These are phyloP conservation scores for Oopsacas minuta DNA, from an alignment of 37 sponge, comb jelly and placozoan species.

Conservation along the genomic window DNA sequence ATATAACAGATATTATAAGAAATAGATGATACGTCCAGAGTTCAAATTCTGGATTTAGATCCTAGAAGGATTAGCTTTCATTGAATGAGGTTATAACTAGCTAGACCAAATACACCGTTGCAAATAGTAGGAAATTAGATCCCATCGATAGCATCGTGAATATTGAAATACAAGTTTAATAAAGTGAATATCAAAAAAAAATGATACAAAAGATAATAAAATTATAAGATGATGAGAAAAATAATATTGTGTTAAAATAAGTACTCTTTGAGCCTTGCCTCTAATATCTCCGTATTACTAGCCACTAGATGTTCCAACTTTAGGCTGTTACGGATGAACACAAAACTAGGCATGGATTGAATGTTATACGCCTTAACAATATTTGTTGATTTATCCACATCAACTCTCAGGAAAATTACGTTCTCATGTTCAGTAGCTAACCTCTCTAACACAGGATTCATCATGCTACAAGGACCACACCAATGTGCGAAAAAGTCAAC, in stretches of 20 bases:
- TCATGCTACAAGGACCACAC: conserved; percentile 6
- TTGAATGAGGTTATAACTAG: too few species aligned
- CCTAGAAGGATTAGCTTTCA: too few species aligned
- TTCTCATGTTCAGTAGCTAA: background rate
- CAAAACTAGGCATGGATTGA: background rate
- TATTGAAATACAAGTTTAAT: too few species aligned
- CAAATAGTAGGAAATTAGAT: too few species aligned
- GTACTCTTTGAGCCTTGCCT: background rate
- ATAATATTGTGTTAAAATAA: too few species aligned
- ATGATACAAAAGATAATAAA: background rate
- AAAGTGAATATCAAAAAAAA: background rate
- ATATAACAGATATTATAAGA: too few species aligned
- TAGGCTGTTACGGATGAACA: background rate
- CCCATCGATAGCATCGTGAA: too few species aligned
- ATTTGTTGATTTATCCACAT: background rate
- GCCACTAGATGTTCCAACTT: background rate
- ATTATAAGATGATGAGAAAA: background rate
- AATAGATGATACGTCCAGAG: too few species aligned
- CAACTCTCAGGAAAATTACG: background rate
- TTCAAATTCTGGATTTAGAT: too few species aligned
- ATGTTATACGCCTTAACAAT: background rate
- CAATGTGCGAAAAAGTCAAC: conserved; percentile 5
- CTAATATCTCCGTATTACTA: background rate
- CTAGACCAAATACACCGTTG: too few species aligned
- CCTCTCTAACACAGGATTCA: background rate